A percentile compares a stretch with the other conserved stretches of the same genome.
These are phyloP conservation scores for Muscina levida DNA, from an alignment of 2,888 invertebrate genomes.

Conservation along the genomic window DNA sequence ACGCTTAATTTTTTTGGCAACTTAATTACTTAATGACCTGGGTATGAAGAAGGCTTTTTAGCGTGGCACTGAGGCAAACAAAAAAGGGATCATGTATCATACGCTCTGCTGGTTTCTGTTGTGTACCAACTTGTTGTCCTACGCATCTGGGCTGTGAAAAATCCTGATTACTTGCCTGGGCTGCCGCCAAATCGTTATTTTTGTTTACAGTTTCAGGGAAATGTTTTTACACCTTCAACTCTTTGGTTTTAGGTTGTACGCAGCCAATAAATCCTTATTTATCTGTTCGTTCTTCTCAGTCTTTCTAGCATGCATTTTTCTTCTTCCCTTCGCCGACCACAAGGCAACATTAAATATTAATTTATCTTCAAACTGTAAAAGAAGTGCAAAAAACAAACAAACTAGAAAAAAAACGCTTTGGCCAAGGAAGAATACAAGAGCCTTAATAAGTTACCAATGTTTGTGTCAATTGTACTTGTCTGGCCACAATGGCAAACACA, in stretches of 20 bases:
- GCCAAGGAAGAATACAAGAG: neutral
- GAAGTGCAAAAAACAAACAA: neutral
- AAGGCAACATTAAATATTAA: slow-evolving; percentile 23
- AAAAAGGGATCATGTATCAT: neutral
- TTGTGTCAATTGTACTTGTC: slow-evolving; percentile 30
- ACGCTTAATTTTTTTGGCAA: slow-evolving; percentile 22
- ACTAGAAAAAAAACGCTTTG: slow-evolving; percentile 7
- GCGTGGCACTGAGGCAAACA: neutral
- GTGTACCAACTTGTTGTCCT: too few relatives aligned
- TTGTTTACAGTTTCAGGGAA: neutral
- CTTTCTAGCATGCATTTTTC: neutral
- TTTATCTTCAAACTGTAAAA: slow-evolving; percentile 4
- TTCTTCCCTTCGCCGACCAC: neutral
- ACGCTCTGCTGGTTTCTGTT: neutral
- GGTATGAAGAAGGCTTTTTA: neutral
- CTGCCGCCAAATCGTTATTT: neutral
- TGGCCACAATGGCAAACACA: neutral
- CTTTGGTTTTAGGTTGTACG: neutral
- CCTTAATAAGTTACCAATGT: slow-evolving; percentile 25
- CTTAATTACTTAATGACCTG: slow-evolving; percentile 30
- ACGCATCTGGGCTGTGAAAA: neutral
- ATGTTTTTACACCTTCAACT: neutral
- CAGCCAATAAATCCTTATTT: slow-evolving; percentile 19
- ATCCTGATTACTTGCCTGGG: neutral
- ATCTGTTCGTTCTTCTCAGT: neutral